Evolutionary conservation across 2,797 vertebrate species (phyloP).

Genomic region (Micropoecilia bifurca): DNA sequence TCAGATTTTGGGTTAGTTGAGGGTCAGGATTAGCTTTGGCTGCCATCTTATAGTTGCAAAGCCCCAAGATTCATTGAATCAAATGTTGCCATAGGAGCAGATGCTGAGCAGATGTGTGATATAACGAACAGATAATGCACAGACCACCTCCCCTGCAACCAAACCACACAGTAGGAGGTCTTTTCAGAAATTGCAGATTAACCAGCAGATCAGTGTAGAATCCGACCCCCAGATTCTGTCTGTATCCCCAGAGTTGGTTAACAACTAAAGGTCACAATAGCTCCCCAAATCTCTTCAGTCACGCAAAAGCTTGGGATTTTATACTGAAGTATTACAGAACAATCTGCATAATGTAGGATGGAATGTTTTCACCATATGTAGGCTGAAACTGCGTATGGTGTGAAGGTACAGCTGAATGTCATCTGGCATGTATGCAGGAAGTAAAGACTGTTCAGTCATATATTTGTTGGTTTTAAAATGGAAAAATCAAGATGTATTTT

Average conservation of each 20-base stretch:
- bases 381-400: not conserved
- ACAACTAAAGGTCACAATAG: conserved; percentile 37
- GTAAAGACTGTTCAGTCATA: not conserved
- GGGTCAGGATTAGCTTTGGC: conserved; percentile 38
- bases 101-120: conserved; percentile 73
- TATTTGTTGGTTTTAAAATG: not conserved
- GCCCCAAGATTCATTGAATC: conserved; percentile 35
- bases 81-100: conserved; percentile 56
- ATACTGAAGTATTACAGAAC: conserved; percentile 34
- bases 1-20: conserved; percentile 35
- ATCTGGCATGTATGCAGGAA: not conserved
- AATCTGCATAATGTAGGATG: conserved; percentile 1
- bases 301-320: conserved; percentile 28
- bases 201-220: conserved; percentile 58
- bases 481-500: not conserved
- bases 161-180: conserved; percentile 51
- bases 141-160: conserved; percentile 60
- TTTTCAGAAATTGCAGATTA: conserved; percentile 66
- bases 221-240: conserved; percentile 50
- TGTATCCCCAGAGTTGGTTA: conserved; percentile 42
- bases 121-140: conserved; percentile 47
- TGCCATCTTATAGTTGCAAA: conserved; percentile 37
- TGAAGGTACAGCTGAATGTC: not conserved
- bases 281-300: conserved; percentile 47
- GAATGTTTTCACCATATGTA: not conserved